Conservation (phyloP, 2,113 vertebrate genomes). For the Eira barbara region DNA sequence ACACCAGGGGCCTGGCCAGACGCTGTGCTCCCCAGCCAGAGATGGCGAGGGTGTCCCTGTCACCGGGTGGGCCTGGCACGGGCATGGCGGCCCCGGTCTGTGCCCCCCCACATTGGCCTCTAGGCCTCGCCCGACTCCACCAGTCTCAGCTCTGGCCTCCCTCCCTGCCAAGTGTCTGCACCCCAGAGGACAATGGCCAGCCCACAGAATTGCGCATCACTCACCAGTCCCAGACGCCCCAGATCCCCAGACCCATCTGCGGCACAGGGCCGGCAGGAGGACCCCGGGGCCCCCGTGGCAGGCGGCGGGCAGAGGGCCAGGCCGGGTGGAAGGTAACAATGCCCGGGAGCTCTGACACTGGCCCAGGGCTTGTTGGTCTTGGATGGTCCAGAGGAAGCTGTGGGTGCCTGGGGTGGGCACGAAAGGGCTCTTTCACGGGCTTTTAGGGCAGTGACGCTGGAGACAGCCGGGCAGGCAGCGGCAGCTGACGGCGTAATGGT, state of each 20-base stretch:
- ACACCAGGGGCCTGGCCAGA: not conserved
- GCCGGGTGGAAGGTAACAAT: fast-evolving
- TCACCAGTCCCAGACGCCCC: not conserved
- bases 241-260: not conserved
- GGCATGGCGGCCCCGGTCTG: not conserved
- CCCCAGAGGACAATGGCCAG: not conserved
- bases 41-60: not conserved
- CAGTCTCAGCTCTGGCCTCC: not conserved
- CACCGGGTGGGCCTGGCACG: too few relatives aligned
- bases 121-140: not conserved
- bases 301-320: not conserved
- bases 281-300: not conserved
- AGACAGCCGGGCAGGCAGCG: not conserved
- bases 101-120: not conserved
- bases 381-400: constrained; percentile 31
- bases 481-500: not conserved
- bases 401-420: not conserved
- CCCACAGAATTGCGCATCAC: not conserved
- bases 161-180: not conserved
- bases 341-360: not conserved
- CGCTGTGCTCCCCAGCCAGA: not conserved
- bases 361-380: not conserved
- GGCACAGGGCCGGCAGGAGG: not conserved
- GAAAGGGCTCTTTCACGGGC: constrained; percentile 12
- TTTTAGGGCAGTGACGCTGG: not conserved